Evolutionary conservation across 2,888 invertebrate genomes (phyloP), one percentile per base, ranked within the genome.

Genomic region (Koerneria pararmatus): DNA sequence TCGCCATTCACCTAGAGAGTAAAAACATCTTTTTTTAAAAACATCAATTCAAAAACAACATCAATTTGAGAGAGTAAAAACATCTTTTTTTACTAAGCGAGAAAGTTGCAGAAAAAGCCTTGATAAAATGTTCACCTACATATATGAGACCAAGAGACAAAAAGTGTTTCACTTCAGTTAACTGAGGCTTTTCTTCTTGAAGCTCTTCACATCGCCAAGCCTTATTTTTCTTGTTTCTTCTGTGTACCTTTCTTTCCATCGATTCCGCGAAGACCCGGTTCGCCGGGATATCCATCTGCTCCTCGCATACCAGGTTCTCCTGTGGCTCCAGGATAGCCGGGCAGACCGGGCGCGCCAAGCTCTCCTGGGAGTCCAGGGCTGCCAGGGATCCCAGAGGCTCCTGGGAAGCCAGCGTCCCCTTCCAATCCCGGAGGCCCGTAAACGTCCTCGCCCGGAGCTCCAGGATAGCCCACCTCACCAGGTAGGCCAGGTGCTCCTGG

Each of bases 321-420:
- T 60, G 22, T 87, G 87, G 1, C 82, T 74, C 19, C 91, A 91
- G 71, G 8, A 41, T 41, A 41, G 41, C 11, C 11, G 41, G 41
- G 19, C 41, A 41, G 4, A 27, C 22, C 0, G 29, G 22, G 41
- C 27, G 27, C 11, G 27, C 15, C 73, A 27, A 48, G 56, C 5
- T 37, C n/a, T n/a, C 78, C 74, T n/a, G 74, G 74, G 1, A 57
- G 53, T n/a, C 77, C 77, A n/a, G 66, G 65, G n/a, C 70, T 61
- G 32, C 80, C 80, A 1, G 80, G 79, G 8, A 70, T 71, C 37
- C 79, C 79, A 46, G 76, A 71, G 15, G 63, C 65, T 67, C 79
- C 79, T n/a, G 74, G 74, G 53, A 65, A 69, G 37, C 78, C 78
- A 41, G 72, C 67, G 3, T 67, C 65, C 53, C 79, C 80, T 61